Evolutionary conservation across 2,113 vertebrate genomes (phyloP).

Genomic region (Penelope pileata): DNA sequence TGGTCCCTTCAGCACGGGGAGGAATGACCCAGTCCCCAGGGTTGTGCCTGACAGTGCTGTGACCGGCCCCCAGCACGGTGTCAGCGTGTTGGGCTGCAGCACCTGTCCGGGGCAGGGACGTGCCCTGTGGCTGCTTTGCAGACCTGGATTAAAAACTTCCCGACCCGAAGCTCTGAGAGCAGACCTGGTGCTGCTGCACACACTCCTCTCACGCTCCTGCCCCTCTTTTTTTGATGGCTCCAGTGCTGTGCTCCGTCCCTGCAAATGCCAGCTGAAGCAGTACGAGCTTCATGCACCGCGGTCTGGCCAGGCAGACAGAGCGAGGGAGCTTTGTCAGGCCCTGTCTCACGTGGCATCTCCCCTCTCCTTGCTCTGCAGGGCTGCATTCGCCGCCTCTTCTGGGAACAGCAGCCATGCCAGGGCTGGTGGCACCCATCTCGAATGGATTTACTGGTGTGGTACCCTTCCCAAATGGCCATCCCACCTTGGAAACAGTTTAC

Average conservation of each 20-base stretch:
- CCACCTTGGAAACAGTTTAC: slow-evolving; percentile 92
- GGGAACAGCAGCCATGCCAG: slow-evolving; percentile 88
- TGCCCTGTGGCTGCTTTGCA: neutral
- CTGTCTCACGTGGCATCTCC: neutral
- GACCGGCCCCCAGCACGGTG: no score
- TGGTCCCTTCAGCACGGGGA: neutral
- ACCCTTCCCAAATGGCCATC: slow-evolving; percentile 92
- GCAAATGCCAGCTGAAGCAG: rapidly evolving
- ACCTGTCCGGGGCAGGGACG: neutral
- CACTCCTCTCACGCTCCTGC: neutral
- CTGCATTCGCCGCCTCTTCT: slow-evolving; percentile 94
- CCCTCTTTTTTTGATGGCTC: neutral
- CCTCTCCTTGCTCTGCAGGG: slow-evolving; percentile 74
- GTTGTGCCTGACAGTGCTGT: neutral
- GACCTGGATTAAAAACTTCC: neutral
- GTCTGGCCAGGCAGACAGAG: neutral
- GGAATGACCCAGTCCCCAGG: neutral
- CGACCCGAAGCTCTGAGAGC: neutral
- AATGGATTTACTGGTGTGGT: slow-evolving; percentile 94
- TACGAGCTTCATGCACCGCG: neutral
- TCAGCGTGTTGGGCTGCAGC: neutral
- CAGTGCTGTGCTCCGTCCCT: neutral
- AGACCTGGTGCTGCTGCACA: neutral
- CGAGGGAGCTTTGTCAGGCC: neutral
- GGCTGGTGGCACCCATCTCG: slow-evolving; percentile 91